These are phyloP conservation scores for Poecilia picta DNA, from an alignment of 2,797 vertebrate species.

Conservation along the genomic window DNA sequence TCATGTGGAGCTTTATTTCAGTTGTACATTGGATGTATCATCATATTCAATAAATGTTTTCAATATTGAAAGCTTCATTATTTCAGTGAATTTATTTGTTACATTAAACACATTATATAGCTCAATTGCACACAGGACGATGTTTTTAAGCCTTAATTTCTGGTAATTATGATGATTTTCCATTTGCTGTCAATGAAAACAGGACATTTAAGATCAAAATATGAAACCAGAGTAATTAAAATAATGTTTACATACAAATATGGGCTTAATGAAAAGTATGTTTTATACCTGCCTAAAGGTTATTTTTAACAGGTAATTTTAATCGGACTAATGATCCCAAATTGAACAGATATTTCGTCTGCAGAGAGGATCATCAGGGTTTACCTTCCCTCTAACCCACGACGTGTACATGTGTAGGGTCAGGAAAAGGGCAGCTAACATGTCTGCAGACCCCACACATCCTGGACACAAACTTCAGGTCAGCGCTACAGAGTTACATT, in stretches of 20 bases:
- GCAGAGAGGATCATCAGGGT: too few relatives aligned
- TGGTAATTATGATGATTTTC: neutral
- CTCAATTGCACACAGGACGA: neutral
- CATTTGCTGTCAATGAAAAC: neutral
- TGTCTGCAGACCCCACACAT: neutral
- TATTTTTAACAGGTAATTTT: neutral
- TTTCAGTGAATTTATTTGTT: neutral
- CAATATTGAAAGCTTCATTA: neutral
- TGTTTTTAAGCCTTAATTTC: neutral
- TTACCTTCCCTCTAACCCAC: neutral
- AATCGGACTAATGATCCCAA: neutral
- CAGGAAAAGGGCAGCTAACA: neutral
- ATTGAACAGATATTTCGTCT: neutral
- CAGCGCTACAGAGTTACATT: neutral
- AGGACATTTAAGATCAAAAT: neutral
- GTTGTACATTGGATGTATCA: neutral
- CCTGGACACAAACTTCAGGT: neutral
- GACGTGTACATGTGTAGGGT: neutral
- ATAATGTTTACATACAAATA: neutral
- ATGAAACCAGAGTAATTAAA: neutral
- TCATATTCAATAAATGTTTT: neutral
- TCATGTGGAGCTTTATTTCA: neutral
- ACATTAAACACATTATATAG: neutral
- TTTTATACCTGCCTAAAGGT: neutral
- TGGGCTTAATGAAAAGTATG: neutral